Evolutionary conservation across 2,888 invertebrate genomes (phyloP), one percentile per base, ranked within the genome.

Genomic region (Arrhopalites spinosus): DNA sequence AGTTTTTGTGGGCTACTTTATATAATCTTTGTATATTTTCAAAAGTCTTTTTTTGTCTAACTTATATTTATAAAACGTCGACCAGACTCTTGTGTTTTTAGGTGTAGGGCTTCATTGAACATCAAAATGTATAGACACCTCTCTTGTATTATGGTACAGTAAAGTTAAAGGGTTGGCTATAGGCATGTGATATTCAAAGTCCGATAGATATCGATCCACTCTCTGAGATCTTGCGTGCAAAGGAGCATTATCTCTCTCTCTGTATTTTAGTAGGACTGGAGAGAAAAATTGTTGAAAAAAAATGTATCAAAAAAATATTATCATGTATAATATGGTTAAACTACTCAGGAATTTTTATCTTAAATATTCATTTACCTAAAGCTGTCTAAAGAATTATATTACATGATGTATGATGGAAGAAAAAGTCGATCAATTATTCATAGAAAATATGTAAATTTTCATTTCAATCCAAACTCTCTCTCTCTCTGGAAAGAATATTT

Each of bases 171-270:
- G n/a, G n/a, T n/a, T n/a, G n/a, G n/a, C n/a, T n/a, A 27, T 27
- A 59, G 27, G 23, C 59, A 36, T 36, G 36, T 36, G 36, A 50
- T n/a, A 71, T 53, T 25, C 56, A 56, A 70, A 25, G 70, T 27
- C 71, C 61, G 61, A 71, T 71, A 69, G 69, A 61, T 71, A 71
- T 71, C 71, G 71, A 71, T 71, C 71, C 71, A 61, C 59, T 71
- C 71, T 59, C 30, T 29, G 69, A 71, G 71, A 71, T 71, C 71
- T 71, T 71, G 71, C 71, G 71, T 71, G 71, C 71, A 71, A 71
- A 27, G 70, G 59, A 71, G 56, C 61, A 71, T 71, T 71, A 71
- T 71, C 56, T 56, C 59, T 27, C 23, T 59, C 25, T 20, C 13
- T 23, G n/a, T 53, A 1, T n/a, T 1, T 53, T 20, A n/a, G 20